These are phyloP conservation scores for Lasiurus borealis DNA, from an alignment of 2,113 vertebrate genomes.

Conservation along the genomic window DNA sequence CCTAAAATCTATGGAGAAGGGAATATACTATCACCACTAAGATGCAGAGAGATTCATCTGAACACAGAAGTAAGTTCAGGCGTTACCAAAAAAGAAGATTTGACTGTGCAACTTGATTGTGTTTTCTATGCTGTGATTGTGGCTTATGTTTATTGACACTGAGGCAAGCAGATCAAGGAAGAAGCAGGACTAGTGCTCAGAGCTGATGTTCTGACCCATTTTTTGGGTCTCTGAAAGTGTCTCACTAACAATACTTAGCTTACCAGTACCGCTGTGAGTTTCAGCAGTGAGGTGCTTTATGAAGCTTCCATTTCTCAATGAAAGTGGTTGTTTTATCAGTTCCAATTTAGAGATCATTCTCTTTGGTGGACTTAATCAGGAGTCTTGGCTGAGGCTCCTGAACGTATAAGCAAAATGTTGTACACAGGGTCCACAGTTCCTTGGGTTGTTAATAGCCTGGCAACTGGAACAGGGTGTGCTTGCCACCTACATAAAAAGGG, in stretches of 20 bases:
- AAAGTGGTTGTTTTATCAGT: neutral
- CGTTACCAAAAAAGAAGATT: neutral
- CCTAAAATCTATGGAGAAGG: neutral
- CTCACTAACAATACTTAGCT: neutral
- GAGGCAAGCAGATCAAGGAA: neutral
- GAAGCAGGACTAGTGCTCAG: neutral
- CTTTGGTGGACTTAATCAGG: neutral
- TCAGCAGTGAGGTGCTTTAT: neutral
- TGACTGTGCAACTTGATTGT: neutral
- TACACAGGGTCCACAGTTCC: neutral
- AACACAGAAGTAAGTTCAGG: neutral
- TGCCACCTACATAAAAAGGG: neutral
- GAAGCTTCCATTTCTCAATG: neutral
- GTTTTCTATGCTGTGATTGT: neutral
- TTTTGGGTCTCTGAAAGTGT: neutral
- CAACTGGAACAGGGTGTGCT: neutral
- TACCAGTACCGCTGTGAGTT: neutral
- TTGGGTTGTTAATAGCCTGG: neutral
- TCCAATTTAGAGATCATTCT: neutral
- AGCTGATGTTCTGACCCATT: neutral
- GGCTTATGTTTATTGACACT: neutral
- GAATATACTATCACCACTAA: neutral
- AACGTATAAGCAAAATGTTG: neutral
- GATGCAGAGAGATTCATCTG: neutral
- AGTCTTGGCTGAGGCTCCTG: slow-evolving; percentile 4